Percentiles rank a stretch among this genome's conserved stretches.
phyloP scores from a whole-genome alignment of 2,888 invertebrate genomes.

The Melangyna quadrimaculata region DNA sequence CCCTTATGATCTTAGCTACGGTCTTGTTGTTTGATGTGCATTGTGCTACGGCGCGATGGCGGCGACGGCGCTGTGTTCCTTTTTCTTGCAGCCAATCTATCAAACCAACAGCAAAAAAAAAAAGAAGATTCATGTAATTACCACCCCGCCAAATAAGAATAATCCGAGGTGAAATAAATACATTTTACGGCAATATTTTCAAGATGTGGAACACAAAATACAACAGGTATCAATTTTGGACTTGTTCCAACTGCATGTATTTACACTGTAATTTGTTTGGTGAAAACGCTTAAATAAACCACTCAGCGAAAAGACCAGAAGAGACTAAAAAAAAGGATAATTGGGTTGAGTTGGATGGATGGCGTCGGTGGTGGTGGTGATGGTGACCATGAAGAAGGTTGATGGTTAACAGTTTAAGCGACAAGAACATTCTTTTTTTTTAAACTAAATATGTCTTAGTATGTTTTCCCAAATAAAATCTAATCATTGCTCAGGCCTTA shows the following conservation, averaged over 20 bases:
- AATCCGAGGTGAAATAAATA: slow-evolving; percentile 60
- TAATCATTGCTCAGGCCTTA: too few species aligned
- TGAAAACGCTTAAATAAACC: slow-evolving; percentile 55
- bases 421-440: background rate
- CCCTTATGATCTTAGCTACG: too few species aligned
- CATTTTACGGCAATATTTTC: slow-evolving; percentile 22
- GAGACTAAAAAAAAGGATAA: too few species aligned
- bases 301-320: background rate
- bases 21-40: background rate
- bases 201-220: slow-evolving; percentile 47
- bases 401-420: slow-evolving; percentile 17
- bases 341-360: slow-evolving; percentile 31
- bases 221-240: slow-evolving; percentile 62
- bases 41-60: background rate
- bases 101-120: background rate
- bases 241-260: slow-evolving; percentile 60
- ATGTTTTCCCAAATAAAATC: too few species aligned
- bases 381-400: slow-evolving; percentile 4
- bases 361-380: background rate
- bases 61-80: slow-evolving; percentile 20
- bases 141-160: slow-evolving; percentile 44
- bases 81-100: slow-evolving; percentile 35
- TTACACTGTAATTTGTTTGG: slow-evolving; percentile 63
- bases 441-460: too few species aligned
- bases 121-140: slow-evolving; percentile 54